Evolutionary conservation across 2,797 vertebrate genomes (phyloP).

Genomic region (Myotis daubentonii): DNA sequence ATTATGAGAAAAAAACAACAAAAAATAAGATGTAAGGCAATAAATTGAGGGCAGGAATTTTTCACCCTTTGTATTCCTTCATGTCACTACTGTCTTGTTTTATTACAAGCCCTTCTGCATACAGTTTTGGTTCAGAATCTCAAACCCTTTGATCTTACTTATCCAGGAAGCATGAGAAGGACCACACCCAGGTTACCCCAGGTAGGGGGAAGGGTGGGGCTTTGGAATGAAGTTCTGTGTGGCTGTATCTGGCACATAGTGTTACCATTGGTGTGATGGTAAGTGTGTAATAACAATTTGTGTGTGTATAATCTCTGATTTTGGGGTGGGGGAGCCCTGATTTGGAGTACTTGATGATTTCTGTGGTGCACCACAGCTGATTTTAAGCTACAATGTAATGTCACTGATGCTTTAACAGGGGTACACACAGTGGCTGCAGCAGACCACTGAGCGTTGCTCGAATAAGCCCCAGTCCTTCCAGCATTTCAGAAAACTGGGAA

Average conservation of each 20-base stretch:
- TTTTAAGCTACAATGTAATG: neutral
- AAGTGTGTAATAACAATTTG: neutral
- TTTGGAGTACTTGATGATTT: neutral
- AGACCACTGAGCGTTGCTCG: neutral
- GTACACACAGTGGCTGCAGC: neutral
- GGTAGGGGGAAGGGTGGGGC: fast-evolving
- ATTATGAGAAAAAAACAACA: neutral
- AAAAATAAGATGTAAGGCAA: neutral
- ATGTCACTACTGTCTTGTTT: neutral
- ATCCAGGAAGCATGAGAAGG: neutral
- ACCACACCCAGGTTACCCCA: neutral
- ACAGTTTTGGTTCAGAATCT: neutral
- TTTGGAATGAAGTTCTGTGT: neutral
- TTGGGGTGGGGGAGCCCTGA: neutral
- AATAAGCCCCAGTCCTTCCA: neutral
- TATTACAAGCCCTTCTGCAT: neutral
- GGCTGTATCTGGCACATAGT: neutral
- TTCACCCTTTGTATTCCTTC: neutral
- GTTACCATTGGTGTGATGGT: neutral
- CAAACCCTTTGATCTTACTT: neutral
- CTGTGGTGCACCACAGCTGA: neutral
- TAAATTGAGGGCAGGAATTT: constrained; percentile 17
- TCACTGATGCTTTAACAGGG: neutral
- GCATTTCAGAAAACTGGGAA: neutral
- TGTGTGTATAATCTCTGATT: neutral